These are phyloP conservation scores for Drosophila mimica DNA, from an alignment of 2,888 invertebrate genomes.

Conservation along the genomic window DNA sequence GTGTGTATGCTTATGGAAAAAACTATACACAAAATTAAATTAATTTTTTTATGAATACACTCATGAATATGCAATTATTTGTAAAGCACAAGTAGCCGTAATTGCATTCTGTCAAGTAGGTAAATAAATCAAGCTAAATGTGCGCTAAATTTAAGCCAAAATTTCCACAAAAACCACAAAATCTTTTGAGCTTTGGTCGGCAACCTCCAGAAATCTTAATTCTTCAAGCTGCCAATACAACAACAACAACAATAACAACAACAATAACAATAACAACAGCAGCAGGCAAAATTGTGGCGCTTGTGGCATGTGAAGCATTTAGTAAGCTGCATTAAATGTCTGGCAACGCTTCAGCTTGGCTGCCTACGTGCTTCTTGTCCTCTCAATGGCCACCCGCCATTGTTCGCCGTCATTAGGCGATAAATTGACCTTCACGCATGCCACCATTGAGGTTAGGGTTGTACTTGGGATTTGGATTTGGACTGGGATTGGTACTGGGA, in stretches of 20 bases:
- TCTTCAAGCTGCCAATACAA: constrained; percentile 11
- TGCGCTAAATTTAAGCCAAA: constrained; percentile 54
- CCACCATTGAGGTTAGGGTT: constrained; percentile 22
- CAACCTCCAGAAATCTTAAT: constrained; percentile 19
- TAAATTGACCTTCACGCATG: constrained; percentile 78
- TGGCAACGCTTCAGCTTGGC: constrained; percentile 16
- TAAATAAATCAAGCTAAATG: constrained; percentile 70
- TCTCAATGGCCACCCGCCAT: constrained; percentile 40
- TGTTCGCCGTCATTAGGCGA: constrained; percentile 75
- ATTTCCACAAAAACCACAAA: constrained; percentile 30
- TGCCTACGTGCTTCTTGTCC: background rate
- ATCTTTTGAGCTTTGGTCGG: constrained; percentile 12
- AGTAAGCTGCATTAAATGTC: constrained; percentile 12
- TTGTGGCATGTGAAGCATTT: constrained; percentile 18
- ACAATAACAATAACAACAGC: background rate
- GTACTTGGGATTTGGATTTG: background rate
- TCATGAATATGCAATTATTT: background rate
- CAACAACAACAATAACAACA: background rate
- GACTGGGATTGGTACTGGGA: background rate
- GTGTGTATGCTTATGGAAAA: background rate
- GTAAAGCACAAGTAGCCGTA: constrained; percentile 44
- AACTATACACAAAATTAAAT: background rate
- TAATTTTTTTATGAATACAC: background rate
- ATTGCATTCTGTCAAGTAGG: constrained; percentile 36
- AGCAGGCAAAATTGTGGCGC: constrained; percentile 3